Evolutionary conservation across 1,140 invertebrate genomes (phyloP), one percentile per base, ranked within the genome.

Genomic region (Cotesia glomerata): DNA sequence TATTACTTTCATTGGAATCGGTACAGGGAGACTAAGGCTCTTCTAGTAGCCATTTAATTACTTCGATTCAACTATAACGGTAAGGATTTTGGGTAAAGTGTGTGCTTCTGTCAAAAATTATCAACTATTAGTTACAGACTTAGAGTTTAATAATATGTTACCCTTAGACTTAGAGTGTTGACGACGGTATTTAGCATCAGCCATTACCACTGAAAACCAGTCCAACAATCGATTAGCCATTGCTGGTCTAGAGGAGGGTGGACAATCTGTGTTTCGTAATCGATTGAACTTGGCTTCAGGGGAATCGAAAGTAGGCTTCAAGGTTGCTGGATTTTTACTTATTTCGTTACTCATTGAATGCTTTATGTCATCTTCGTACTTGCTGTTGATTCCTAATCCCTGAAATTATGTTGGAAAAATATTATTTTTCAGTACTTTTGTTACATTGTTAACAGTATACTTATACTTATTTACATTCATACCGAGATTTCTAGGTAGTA

Each of bases 161-260:
- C 89, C 89, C 89, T 91, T 92, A 13, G 88, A 86, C 79, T 91
- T 90, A 62, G 83, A 85, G 75, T 88, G 88, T 26, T 87, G 86
- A 71, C 88, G 85, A 62, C 88, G 85, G 69, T 90, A 85, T 78
- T 90, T 90, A 66, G 88, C 88, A 79, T 96, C 94, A 45, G 93
- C 91, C 94, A 96, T 96, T 54, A 97, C 92, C 64, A 97, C 95
- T 2, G 94, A 95, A 85, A 97, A 97, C 95, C 95, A 97, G 87
- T 97, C 95, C n/a, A 97, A 86, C 67, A 97, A 87, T 3, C 95
- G 90, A 87, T 96, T 93, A 7, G 95, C 95, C 92, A 97, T 96
- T 16, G 92, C 91, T 75, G 95, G 93, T 73, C 95, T 88, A 59
- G 94, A 93, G 68, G 91, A 88, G 34, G 90, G 86, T 64, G 89